phyloP scores from a whole-genome alignment of 2,888 invertebrate species.

The Agriopis aurantiaria region DNA sequence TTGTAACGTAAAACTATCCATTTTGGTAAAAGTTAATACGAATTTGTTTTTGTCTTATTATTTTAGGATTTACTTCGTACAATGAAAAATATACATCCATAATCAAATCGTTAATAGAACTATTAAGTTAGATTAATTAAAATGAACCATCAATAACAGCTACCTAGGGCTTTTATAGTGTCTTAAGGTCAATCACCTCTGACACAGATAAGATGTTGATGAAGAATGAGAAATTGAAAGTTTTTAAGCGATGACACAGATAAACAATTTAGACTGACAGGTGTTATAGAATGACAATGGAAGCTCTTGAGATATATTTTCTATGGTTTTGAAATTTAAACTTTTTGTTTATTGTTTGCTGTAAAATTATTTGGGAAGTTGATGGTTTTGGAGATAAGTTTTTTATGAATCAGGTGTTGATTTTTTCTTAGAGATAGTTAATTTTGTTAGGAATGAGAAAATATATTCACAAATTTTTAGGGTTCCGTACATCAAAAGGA shows the following conservation, averaged over 20 bases:
- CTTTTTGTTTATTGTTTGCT: conserved; percentile 24
- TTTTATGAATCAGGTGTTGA: not conserved
- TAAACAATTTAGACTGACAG: conserved; percentile 37
- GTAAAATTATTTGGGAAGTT: conserved; percentile 21
- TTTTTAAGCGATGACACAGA: conserved; percentile 46
- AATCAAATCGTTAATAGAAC: not conserved
- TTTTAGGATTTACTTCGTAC: too few relatives aligned
- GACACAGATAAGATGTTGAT: conserved; percentile 42
- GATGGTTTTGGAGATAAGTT: conserved; percentile 16
- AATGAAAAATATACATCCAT: too few relatives aligned
- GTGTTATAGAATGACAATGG: conserved; percentile 42
- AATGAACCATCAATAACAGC: not conserved
- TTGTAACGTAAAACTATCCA: too few relatives aligned
- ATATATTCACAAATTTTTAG: not conserved
- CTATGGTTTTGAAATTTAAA: conserved; percentile 27
- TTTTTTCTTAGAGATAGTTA: not conserved
- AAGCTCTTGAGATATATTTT: conserved; percentile 26
- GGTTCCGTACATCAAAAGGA: too few relatives aligned
- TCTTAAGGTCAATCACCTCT: conserved; percentile 50
- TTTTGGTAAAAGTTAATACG: too few relatives aligned
- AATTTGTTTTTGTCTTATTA: too few relatives aligned
- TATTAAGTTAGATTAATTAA: not conserved
- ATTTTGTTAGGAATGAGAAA: not conserved
- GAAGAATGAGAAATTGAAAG: conserved; percentile 55
- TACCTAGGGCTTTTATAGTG: conserved; percentile 9